phyloP scores from a whole-genome alignment of 2,888 invertebrate species.

The Cheilosia grossa region DNA sequence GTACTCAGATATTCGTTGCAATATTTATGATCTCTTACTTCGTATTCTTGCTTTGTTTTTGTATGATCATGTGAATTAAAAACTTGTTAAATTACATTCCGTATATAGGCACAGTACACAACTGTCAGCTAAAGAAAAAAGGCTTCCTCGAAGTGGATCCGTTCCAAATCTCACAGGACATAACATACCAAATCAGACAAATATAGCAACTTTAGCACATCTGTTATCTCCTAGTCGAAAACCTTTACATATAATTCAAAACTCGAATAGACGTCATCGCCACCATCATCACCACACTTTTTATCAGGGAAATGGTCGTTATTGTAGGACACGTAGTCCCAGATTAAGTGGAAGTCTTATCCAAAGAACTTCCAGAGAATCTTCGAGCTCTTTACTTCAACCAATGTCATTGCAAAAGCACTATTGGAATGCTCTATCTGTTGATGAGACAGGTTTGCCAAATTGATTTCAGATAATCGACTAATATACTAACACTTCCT shows the following conservation, averaged over 20 bases:
- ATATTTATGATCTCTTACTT: no score
- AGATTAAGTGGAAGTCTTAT: conserved; percentile 81
- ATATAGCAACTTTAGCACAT: conserved; percentile 78
- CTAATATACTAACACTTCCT: background rate
- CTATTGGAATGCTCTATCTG: conserved; percentile 90
- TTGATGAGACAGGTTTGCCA: conserved; percentile 88
- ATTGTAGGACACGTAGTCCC: conserved; percentile 78
- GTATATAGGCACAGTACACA: conserved; percentile 80
- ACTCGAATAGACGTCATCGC: conserved; percentile 78
- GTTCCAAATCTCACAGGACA: conserved; percentile 84
- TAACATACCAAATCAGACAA: conserved; percentile 66
- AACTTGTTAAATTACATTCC: background rate
- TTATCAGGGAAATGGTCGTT: conserved; percentile 78
- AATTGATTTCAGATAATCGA: conserved; percentile 74
- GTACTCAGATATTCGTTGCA: no score
- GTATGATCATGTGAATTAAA: no score
- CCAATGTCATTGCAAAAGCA: conserved; percentile 86
- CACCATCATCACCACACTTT: conserved; percentile 77
- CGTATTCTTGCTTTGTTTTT: no score
- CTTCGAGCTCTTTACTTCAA: conserved; percentile 84
- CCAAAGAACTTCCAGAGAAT: conserved; percentile 82
- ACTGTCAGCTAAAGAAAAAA: conserved; percentile 80
- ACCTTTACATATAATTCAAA: conserved; percentile 79
- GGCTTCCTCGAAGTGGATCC: conserved; percentile 85
- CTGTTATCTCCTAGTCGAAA: conserved; percentile 81